phyloP scores from a whole-genome alignment of 2,797 vertebrate genomes.

The Clarias platycephalus region DNA sequence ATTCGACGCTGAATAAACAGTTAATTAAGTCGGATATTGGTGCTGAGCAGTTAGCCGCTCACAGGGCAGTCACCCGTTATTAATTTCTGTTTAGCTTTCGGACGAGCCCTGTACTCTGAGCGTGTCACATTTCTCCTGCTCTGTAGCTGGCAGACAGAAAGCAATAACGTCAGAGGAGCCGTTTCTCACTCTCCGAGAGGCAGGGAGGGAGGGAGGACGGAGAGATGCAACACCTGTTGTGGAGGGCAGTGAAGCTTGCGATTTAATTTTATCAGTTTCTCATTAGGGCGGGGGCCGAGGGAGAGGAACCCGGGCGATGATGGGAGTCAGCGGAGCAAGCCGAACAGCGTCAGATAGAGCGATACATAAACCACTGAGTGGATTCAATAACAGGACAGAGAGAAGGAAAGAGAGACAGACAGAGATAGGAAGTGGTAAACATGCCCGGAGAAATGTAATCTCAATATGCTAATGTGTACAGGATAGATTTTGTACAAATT shows the following conservation, averaged over 20 bases:
- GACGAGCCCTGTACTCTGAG: constrained; percentile 10
- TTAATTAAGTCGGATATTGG: constrained; percentile 38
- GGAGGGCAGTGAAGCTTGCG: constrained; percentile 86
- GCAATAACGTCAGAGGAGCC: constrained; percentile 47
- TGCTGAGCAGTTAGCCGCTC: constrained; percentile 20
- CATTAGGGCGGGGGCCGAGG: constrained; percentile 87
- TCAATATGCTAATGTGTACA: background rate
- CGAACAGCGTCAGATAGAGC: constrained; percentile 79
- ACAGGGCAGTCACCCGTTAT: constrained; percentile 22
- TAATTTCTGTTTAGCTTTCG: constrained; percentile 27
- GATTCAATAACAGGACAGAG: constrained; percentile 24
- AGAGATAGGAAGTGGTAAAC: constrained; percentile 4
- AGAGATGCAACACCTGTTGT: constrained; percentile 88
- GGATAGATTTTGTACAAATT: background rate
- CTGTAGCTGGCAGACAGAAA: constrained; percentile 38
- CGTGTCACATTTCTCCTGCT: constrained; percentile 17
- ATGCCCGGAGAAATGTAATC: background rate
- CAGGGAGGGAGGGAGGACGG: constrained; percentile 53
- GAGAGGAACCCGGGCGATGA: constrained; percentile 41
- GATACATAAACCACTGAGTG: constrained; percentile 67
- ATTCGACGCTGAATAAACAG: constrained; percentile 25
- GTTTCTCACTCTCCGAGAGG: constrained; percentile 33
- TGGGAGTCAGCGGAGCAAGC: constrained; percentile 81
- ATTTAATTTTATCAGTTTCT: constrained; percentile 97
- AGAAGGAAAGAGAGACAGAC: background rate